Evolutionary conservation across 2,113 vertebrate genomes (phyloP).

Genomic region (zebrafish (Danio rerio)): DNA sequence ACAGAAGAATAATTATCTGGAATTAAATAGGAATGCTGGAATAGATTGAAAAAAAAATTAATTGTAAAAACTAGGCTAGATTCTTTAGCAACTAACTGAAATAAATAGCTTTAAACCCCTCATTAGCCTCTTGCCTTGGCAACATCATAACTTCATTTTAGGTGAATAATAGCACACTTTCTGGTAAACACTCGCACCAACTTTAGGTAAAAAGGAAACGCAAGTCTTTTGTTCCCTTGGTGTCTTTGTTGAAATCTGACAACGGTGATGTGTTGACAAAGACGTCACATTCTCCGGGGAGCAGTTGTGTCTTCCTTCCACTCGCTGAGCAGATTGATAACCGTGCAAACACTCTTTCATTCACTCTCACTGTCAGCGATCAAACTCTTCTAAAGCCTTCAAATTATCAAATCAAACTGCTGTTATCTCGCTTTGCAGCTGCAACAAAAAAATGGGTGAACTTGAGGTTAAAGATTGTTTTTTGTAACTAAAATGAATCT

Average conservation of each 20-base stretch:
- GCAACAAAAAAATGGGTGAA: too few species aligned
- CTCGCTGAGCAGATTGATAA: constrained; percentile 47
- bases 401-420: constrained; percentile 14
- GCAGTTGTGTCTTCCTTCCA: constrained; percentile 27
- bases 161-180: constrained; percentile 41
- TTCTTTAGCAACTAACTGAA: too few species aligned
- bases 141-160: constrained; percentile 39
- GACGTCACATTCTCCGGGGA: constrained; percentile 18
- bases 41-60: too few species aligned
- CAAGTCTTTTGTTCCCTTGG: neutral
- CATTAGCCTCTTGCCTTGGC: constrained; percentile 46
- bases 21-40: too few species aligned
- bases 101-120: constrained; percentile 24
- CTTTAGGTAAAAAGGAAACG: neutral
- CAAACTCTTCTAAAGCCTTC: constrained; percentile 34
- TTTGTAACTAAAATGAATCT: neutral
- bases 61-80: too few species aligned
- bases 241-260: constrained; percentile 31
- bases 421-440: neutral
- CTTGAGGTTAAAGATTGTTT: neutral
- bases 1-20: too few species aligned
- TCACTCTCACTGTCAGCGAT: constrained; percentile 43
- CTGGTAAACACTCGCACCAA: constrained; percentile 17
- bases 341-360: constrained; percentile 44
- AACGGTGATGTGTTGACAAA: constrained; percentile 42